Percentiles rank a stretch among this genome's conserved stretches.
These are phyloP conservation scores for Peromyscus eremicus DNA, from an alignment of 2,797 vertebrate species.

Conservation along the genomic window DNA sequence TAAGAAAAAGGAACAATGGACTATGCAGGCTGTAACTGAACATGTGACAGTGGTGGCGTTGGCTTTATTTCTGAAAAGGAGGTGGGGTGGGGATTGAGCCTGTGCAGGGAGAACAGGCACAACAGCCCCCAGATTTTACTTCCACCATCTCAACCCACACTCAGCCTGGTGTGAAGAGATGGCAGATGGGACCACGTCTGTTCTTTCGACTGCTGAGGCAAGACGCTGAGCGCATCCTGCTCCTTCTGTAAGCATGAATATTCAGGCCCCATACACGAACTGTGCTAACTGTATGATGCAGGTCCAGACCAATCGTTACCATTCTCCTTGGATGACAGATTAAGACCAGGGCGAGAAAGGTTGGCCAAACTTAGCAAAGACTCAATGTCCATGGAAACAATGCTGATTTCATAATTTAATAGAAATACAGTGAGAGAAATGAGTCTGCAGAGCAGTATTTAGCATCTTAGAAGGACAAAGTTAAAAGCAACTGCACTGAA, in stretches of 20 bases:
- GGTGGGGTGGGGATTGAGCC: slow-evolving; percentile 1
- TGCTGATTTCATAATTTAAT: slow-evolving; percentile 23
- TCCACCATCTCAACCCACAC: slow-evolving; percentile 88
- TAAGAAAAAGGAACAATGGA: background rate
- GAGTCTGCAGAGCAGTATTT: slow-evolving; percentile 19
- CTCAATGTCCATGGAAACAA: slow-evolving; percentile 4
- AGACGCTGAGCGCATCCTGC: slow-evolving; percentile 77
- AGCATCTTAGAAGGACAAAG: background rate
- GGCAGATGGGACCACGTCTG: slow-evolving; percentile 90
- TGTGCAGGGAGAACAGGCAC: slow-evolving; percentile 80
- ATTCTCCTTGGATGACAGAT: background rate
- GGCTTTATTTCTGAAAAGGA: slow-evolving; percentile 41
- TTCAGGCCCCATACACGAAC: slow-evolving; percentile 77
- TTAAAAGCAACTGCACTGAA: slow-evolving; percentile 46
- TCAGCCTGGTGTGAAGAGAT: slow-evolving; percentile 87
- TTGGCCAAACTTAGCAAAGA: slow-evolving; percentile 42
- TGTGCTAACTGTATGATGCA: slow-evolving; percentile 64
- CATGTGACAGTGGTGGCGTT: slow-evolving; percentile 15
- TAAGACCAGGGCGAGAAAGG: background rate
- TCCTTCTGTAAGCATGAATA: slow-evolving; percentile 79
- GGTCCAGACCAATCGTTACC: slow-evolving; percentile 15
- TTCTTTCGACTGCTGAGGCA: slow-evolving; percentile 85
- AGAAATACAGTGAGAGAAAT: slow-evolving; percentile 18
- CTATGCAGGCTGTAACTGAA: slow-evolving; percentile 64
- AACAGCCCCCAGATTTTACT: slow-evolving; percentile 87